phyloP scores from a whole-genome alignment of 1,140 invertebrate species.

The Maconellicoccus hirsutus region DNA sequence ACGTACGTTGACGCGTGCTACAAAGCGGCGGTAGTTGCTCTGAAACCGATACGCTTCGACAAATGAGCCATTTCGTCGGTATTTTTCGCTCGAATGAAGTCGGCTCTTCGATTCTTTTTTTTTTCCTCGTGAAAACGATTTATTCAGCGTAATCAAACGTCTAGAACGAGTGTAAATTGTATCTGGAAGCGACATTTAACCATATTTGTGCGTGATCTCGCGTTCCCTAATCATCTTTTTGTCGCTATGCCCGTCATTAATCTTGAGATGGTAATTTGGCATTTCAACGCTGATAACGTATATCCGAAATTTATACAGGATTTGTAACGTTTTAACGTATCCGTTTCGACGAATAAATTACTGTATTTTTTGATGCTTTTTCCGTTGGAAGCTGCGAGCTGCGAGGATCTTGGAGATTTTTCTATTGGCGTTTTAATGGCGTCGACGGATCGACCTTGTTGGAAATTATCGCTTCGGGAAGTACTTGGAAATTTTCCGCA shows the following conservation, averaged over 20 bases:
- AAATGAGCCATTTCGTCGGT: not conserved
- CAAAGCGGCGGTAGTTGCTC: not conserved
- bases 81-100: not conserved
- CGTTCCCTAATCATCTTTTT: not conserved
- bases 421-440: no score
- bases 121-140: not conserved
- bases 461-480: no score
- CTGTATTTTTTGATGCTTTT: no score
- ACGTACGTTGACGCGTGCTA: constrained; percentile 5
- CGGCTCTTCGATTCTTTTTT: not conserved
- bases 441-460: no score
- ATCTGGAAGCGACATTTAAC: constrained; percentile 1
- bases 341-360: not conserved
- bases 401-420: no score
- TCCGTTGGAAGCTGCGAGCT: no score
- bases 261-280: not conserved
- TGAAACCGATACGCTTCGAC: not conserved
- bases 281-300: not conserved
- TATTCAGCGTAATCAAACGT: not conserved
- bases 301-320: not conserved
- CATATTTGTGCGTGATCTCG: not conserved
- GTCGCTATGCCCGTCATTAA: not conserved
- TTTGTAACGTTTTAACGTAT: not conserved
- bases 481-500: no score
- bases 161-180: not conserved